A percentile compares a stretch with the other conserved stretches of the same genome.
Evolutionary conservation across 2,888 invertebrate genomes (phyloP).

Genomic region (Apomyelois bistriatella): DNA sequence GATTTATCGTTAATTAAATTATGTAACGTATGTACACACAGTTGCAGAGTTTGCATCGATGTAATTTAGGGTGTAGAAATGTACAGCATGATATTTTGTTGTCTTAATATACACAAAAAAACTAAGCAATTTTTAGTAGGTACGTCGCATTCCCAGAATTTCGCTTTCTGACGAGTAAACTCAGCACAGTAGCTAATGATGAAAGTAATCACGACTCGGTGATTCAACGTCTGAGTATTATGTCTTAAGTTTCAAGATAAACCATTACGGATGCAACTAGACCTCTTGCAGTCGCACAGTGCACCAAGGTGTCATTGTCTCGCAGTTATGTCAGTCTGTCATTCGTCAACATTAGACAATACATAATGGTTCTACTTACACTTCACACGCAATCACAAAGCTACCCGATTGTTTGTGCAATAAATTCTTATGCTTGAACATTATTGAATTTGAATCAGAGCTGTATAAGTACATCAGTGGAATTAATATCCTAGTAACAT

Average conservation of each 20-base stretch:
- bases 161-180: too few relatives aligned
- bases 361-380: constrained; percentile 4
- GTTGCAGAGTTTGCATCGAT: too few relatives aligned
- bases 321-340: constrained; percentile 20
- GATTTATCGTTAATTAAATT: background rate
- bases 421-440: background rate
- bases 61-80: too few relatives aligned
- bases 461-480: background rate
- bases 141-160: too few relatives aligned
- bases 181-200: background rate
- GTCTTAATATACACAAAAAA: too few relatives aligned
- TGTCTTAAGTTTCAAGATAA: constrained; percentile 1
- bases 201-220: background rate
- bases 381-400: constrained; percentile 16
- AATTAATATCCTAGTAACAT: too few relatives aligned
- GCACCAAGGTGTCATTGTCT: constrained; percentile 32
- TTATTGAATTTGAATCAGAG: background rate
- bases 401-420: constrained; percentile 2
- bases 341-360: constrained; percentile 17
- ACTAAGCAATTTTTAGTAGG: too few relatives aligned
- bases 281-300: constrained; percentile 18
- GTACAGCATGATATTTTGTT: too few relatives aligned
- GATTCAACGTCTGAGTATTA: background rate
- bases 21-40: background rate
- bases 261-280: constrained; percentile 22